Percentiles rank a stretch among this genome's conserved stretches.
These are phyloP conservation scores for Drosophila pegasa DNA, from an alignment of 2,888 invertebrate species.

Conservation along the genomic window DNA sequence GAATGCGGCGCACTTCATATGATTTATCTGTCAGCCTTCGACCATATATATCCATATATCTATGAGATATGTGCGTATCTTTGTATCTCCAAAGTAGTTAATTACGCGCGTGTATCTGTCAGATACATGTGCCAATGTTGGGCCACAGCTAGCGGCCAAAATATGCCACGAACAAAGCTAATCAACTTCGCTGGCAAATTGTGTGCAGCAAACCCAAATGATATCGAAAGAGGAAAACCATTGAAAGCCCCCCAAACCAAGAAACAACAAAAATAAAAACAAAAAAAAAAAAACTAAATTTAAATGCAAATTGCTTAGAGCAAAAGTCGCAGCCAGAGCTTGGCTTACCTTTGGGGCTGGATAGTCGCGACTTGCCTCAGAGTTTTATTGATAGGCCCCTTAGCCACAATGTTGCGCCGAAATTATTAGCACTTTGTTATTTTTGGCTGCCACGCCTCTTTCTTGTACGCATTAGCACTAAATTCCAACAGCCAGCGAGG, in stretches of 20 bases:
- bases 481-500: slow-evolving; percentile 43
- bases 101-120: slow-evolving; percentile 61
- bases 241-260: slow-evolving; percentile 8
- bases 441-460: slow-evolving; percentile 71
- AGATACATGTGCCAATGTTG: slow-evolving; percentile 49
- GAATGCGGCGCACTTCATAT: slow-evolving; percentile 29
- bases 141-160: slow-evolving; percentile 35
- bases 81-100: slow-evolving; percentile 46
- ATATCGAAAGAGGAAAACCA: slow-evolving; percentile 31
- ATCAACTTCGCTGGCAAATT: slow-evolving; percentile 51
- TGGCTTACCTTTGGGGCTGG: slow-evolving; percentile 11
- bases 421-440: slow-evolving; percentile 78
- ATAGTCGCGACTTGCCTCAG: slow-evolving; percentile 10
- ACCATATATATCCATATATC: slow-evolving; percentile 36
- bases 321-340: slow-evolving; percentile 9
- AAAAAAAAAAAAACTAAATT: slow-evolving; percentile 19
- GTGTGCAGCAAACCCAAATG: slow-evolving; percentile 26
- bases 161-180: slow-evolving; percentile 41
- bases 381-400: slow-evolving; percentile 37
- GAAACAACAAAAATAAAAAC: slow-evolving; percentile 14
- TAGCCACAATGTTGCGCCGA: slow-evolving; percentile 64
- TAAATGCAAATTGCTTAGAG: slow-evolving; percentile 51
- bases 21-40: slow-evolving; percentile 66
- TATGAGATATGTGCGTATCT: slow-evolving; percentile 12
- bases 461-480: slow-evolving; percentile 77